A percentile compares a stretch with the other conserved stretches of the same genome.
phyloP scores from a whole-genome alignment of 2,113 vertebrate species.

The Rattus rattus region DNA sequence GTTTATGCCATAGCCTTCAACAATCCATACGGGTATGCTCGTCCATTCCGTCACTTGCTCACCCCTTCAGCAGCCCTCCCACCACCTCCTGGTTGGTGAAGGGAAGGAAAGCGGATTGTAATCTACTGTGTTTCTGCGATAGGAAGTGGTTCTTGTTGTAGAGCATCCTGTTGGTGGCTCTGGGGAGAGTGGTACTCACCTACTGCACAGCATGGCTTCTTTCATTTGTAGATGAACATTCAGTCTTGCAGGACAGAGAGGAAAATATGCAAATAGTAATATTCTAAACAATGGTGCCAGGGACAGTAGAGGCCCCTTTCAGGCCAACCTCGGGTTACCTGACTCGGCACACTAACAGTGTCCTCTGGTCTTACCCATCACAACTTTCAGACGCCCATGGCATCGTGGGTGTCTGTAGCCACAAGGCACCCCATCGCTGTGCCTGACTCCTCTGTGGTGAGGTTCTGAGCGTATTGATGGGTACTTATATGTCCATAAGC shows the following conservation, averaged over 20 bases:
- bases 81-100: not conserved
- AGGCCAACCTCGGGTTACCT: not conserved
- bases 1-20: conserved; percentile 97
- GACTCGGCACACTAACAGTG: accelerated
- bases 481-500: not conserved
- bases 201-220: accelerated
- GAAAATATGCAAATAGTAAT: not conserved
- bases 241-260: not conserved
- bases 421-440: accelerated
- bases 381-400: accelerated
- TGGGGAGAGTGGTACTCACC: not conserved
- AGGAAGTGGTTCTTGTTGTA: accelerated
- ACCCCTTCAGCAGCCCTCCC: accelerated
- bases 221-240: not conserved
- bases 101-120: not conserved
- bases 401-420: not conserved
- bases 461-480: not conserved
- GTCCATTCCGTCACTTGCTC: not conserved
- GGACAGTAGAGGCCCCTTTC: not conserved
- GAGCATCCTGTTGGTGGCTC: accelerated
- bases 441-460: accelerated
- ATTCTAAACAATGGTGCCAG: not conserved
- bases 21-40: conserved; percentile 94
- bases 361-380: not conserved
- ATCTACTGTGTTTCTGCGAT: accelerated